Conservation (phyloP, 2,888 invertebrate genomes). For the Tolmerus cingulatus region DNA sequence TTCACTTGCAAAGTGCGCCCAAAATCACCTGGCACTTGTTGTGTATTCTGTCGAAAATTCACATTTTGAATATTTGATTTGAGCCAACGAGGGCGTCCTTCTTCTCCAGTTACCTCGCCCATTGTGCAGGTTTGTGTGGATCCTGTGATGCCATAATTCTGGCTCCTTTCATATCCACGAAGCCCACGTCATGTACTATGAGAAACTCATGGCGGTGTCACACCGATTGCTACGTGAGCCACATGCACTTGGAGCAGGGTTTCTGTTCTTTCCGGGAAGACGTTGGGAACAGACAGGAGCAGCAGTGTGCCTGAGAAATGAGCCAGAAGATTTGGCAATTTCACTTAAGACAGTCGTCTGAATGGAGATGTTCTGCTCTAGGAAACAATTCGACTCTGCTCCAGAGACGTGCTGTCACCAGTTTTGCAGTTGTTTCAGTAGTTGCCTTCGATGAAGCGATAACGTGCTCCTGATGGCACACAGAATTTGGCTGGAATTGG, state of each 20-base stretch:
- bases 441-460: neutral
- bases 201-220: neutral
- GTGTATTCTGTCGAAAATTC: neutral
- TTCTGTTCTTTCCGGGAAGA: neutral
- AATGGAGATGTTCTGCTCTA: neutral
- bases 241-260: neutral
- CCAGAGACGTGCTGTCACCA: neutral
- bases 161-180: neutral
- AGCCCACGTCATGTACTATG: neutral
- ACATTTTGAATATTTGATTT: conserved; percentile 32
- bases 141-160: neutral
- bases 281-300: neutral
- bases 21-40: neutral
- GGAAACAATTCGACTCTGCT: neutral
- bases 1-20: neutral
- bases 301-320: conserved; percentile 13
- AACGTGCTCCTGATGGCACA: neutral
- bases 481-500: neutral
- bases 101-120: neutral
- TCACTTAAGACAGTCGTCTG: neutral
- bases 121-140: neutral
- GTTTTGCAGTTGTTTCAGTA: neutral
- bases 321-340: conserved; percentile 24
- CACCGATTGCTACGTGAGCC: neutral
- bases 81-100: neutral